Conservation (phyloP, 1,140 invertebrate genomes). For the Lucilia cuprina region DNA sequence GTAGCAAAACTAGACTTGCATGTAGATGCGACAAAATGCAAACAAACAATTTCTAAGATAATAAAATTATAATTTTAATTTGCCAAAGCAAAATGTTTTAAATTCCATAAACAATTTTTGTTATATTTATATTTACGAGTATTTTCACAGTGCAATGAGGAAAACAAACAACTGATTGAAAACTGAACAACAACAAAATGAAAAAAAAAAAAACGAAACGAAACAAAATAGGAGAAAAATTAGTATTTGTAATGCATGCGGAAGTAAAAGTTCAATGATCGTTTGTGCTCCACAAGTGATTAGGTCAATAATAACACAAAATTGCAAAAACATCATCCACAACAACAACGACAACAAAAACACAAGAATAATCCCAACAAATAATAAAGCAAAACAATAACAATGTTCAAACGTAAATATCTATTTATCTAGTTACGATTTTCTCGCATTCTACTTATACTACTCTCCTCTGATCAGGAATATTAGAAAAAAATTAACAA, state of each 20-base stretch:
- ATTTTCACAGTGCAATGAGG: too few species aligned
- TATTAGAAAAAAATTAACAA: too few species aligned
- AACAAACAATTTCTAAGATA: not conserved
- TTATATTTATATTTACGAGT: too few species aligned
- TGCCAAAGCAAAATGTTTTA: not conserved
- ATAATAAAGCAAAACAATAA: slow-evolving; percentile 18
- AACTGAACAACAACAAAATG: too few species aligned
- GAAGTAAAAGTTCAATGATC: slow-evolving; percentile 64
- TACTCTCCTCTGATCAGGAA: too few species aligned
- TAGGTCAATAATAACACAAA: slow-evolving; percentile 62
- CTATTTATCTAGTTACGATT: too few species aligned
- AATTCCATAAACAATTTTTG: not conserved
- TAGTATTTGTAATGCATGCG: slow-evolving; percentile 50
- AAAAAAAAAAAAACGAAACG: too few species aligned
- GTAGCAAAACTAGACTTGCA: not conserved
- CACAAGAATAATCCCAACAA: slow-evolving; percentile 13
- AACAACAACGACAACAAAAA: slow-evolving; percentile 43
- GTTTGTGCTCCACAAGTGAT: slow-evolving; percentile 63
- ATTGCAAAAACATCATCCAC: slow-evolving; percentile 37
- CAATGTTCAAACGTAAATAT: not conserved
- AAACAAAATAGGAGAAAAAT: slow-evolving; percentile 25
- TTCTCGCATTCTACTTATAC: too few species aligned
- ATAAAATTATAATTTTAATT: slow-evolving; percentile 3
- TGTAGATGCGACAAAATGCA: too few species aligned
- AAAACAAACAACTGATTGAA: too few species aligned